phyloP scores from a whole-genome alignment of 2,888 invertebrate species.

The Beris morrisii region DNA sequence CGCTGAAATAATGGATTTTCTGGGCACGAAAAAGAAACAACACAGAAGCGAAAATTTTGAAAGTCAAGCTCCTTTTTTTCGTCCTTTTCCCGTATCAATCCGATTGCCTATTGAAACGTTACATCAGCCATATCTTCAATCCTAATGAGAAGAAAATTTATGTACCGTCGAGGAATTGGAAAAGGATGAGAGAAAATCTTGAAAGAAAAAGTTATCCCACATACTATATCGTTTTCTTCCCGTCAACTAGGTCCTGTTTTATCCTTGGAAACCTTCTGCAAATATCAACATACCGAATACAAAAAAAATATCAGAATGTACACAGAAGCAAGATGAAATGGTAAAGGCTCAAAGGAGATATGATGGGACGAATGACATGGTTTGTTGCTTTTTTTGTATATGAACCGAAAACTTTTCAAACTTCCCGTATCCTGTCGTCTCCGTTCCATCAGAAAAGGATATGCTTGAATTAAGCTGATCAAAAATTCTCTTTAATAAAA shows the following conservation, averaged over 20 bases:
- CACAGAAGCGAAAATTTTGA: not conserved
- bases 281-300: too few species aligned
- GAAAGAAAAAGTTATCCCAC: constrained; percentile 20
- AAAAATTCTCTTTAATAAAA: constrained; percentile 28
- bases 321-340: constrained; percentile 17
- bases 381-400: constrained; percentile 22
- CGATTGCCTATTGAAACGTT: constrained; percentile 30
- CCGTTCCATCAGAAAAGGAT: constrained; percentile 22
- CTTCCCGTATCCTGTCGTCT: constrained; percentile 4
- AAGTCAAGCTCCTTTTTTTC: not conserved
- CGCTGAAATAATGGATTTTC: constrained; percentile 5
- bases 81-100: constrained; percentile 24
- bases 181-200: constrained; percentile 18
- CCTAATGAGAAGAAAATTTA: constrained; percentile 32
- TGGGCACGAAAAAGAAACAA: not conserved
- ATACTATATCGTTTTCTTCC: constrained; percentile 2
- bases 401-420: not conserved
- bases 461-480: constrained; percentile 30
- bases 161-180: constrained; percentile 24
- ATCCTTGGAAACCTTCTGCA: constrained; percentile 18
- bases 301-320: too few species aligned
- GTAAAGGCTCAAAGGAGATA: constrained; percentile 30
- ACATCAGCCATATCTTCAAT: constrained; percentile 32
- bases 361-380: constrained; percentile 27
- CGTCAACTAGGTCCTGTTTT: constrained; percentile 28